Conservation (phyloP, 2,888 invertebrate species). For the Nebria salina region DNA sequence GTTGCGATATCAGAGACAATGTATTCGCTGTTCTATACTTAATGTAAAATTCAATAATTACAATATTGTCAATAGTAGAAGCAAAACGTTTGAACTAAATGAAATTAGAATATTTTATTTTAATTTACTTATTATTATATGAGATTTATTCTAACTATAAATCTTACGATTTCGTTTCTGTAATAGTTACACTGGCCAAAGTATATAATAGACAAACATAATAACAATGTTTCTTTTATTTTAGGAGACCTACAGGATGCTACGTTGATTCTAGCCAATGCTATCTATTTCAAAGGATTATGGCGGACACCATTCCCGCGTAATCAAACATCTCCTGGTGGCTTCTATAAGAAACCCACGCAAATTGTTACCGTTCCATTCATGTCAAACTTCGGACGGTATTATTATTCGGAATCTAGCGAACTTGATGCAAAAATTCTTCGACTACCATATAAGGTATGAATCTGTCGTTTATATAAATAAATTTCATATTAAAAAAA, state of each 20-base stretch:
- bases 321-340: slow-evolving; percentile 67
- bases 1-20: no score
- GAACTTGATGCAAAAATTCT: slow-evolving; percentile 76
- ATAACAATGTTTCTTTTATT: not conserved
- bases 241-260: slow-evolving; percentile 66
- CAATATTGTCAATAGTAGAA: no score
- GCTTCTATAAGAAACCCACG: slow-evolving; percentile 69
- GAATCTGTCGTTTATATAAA: slow-evolving; percentile 46
- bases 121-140: no score
- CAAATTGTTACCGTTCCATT: slow-evolving; percentile 66
- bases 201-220: no score
- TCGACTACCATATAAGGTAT: slow-evolving; percentile 77
- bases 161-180: no score
- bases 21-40: no score
- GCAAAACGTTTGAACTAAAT: no score
- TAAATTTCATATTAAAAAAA: no score
- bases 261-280: slow-evolving; percentile 76
- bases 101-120: no score
- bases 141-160: no score
- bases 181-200: no score
- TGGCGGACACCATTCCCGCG: slow-evolving; percentile 78
- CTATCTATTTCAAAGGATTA: slow-evolving; percentile 82
- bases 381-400: slow-evolving; percentile 76
- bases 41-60: no score
- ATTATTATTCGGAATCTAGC: slow-evolving; percentile 71